These are phyloP conservation scores for Hyaena hyaena DNA, from an alignment of 2,113 vertebrate genomes.

Conservation along the genomic window DNA sequence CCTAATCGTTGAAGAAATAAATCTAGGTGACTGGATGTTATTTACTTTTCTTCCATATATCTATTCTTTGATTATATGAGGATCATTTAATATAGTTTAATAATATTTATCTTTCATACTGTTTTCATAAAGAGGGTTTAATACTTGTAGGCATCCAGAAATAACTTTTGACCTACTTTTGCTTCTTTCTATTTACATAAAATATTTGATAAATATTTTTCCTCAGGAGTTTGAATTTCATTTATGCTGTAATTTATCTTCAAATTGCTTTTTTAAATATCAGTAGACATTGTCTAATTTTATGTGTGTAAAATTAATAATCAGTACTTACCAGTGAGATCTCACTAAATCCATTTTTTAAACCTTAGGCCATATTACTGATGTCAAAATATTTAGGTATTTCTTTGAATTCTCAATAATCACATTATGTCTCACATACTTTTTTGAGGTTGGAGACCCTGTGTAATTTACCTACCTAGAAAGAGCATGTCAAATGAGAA, in stretches of 20 bases:
- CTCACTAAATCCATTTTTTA: background rate
- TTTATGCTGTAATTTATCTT: background rate
- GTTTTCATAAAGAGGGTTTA: background rate
- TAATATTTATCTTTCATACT: background rate
- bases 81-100: background rate
- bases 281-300: background rate
- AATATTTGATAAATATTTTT: background rate
- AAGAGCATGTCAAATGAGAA: conserved; percentile 28
- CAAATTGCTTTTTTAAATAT: background rate
- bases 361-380: background rate
- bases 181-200: background rate
- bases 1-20: background rate
- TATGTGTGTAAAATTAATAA: background rate
- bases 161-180: background rate
- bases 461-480: conserved; percentile 28
- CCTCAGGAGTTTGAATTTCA: background rate
- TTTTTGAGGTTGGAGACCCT: background rate
- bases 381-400: background rate
- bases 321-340: background rate
- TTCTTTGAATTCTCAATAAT: background rate
- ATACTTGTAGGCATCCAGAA: background rate
- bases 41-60: background rate
- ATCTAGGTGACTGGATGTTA: background rate
- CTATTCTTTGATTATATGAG: background rate
- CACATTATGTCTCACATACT: background rate